Evolutionary conservation across 2,888 invertebrate genomes (phyloP).

Genomic region (Sepiola atlantica): DNA sequence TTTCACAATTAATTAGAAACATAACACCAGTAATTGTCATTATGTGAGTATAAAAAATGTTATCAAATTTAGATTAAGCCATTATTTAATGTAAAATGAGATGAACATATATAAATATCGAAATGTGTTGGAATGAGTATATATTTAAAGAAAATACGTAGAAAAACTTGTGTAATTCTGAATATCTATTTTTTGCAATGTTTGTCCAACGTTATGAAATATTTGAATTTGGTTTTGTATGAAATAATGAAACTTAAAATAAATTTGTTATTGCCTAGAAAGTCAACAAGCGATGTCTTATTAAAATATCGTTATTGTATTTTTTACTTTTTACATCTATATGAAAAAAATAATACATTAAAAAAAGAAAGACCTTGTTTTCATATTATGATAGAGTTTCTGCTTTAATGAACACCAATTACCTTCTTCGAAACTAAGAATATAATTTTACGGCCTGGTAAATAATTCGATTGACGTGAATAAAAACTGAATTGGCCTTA

Average conservation of each 20-base stretch:
- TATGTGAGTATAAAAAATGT: no score
- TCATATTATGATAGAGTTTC: neutral
- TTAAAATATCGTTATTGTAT: neutral
- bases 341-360: neutral
- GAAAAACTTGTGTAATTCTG: neutral
- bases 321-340: neutral
- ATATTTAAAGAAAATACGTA: neutral
- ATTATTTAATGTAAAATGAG: no score
- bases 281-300: neutral
- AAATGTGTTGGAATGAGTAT: no score
- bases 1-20: no score
- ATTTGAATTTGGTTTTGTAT: neutral
- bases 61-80: no score
- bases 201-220: neutral
- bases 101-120: no score
- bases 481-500: neutral
- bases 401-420: constrained; percentile 1
- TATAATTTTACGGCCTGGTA: constrained; percentile 21
- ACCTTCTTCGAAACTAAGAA: neutral
- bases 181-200: neutral
- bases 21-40: no score
- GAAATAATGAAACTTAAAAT: neutral
- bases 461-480: neutral
- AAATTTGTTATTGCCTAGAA: neutral
- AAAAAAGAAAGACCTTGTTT: neutral